These are phyloP conservation scores for Chelonia mydas DNA, from an alignment of 2,797 vertebrate genomes.

Conservation along the genomic window DNA sequence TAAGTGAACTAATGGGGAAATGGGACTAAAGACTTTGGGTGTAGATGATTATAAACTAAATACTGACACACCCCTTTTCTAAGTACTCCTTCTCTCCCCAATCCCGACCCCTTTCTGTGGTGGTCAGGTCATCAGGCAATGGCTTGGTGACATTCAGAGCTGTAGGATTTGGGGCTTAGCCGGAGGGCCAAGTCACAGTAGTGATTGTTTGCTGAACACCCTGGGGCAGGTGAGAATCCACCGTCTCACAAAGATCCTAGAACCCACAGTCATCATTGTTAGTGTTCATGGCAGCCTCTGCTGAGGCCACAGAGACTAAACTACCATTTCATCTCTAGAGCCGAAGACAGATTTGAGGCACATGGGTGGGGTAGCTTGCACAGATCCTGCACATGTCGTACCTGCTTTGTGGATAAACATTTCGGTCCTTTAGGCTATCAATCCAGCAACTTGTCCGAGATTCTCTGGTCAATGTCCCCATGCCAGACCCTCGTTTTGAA, in stretches of 20 bases:
- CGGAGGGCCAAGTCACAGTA: not conserved
- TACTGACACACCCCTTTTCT: not conserved
- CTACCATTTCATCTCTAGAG: not conserved
- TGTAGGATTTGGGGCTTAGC: not conserved
- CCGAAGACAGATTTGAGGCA: rapidly evolving
- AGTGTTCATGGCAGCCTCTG: not conserved
- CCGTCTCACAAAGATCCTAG: not conserved
- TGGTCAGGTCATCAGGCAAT: not conserved
- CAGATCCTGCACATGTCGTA: not conserved
- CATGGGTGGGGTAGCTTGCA: not conserved
- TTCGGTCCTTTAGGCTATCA: not conserved
- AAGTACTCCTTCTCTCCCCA: not conserved
- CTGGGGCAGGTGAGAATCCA: not conserved
- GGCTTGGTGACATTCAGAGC: too few relatives aligned
- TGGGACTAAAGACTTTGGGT: too few relatives aligned
- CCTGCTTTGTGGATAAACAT: not conserved
- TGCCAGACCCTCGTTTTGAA: not conserved
- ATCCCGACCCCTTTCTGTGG: not conserved
- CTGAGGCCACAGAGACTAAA: not conserved
- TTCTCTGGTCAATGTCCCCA: not conserved
- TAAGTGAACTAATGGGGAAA: too few relatives aligned
- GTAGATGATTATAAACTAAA: not conserved
- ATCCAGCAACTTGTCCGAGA: rapidly evolving
- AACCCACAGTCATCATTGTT: not conserved
- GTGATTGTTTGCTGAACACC: not conserved